Conservation (phyloP, 2,113 vertebrate species). For the Myocastor coypus region DNA sequence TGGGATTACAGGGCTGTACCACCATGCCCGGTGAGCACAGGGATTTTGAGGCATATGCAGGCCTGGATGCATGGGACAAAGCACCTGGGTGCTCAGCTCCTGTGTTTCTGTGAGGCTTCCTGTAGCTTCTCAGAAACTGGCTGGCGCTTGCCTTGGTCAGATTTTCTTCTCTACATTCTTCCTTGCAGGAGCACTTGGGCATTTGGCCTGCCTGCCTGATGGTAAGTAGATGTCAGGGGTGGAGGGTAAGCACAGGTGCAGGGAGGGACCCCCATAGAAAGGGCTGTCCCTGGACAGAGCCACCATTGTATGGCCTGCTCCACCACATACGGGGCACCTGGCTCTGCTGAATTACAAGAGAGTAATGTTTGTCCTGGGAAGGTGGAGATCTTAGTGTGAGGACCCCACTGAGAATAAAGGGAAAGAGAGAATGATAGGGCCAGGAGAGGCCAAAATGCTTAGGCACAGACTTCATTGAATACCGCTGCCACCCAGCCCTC, state of each 20-base stretch:
- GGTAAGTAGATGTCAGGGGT: background rate
- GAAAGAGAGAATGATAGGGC: background rate
- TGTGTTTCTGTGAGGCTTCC: conserved; percentile 20
- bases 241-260: background rate
- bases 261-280: background rate
- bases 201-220: background rate
- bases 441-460: background rate
- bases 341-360: background rate
- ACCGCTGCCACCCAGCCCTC: too few species aligned
- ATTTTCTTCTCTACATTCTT: conserved; percentile 22
- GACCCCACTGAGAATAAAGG: background rate
- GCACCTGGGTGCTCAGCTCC: background rate
- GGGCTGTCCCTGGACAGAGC: background rate
- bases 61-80: background rate
- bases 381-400: background rate
- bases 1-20: background rate
- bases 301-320: too few species aligned
- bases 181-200: background rate
- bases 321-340: too few species aligned
- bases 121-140: background rate
- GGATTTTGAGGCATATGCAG: conserved; percentile 3
- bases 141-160: background rate
- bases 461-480: background rate
- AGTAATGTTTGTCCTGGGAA: background rate
- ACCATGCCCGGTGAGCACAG: background rate